Conservation (phyloP, 2,113 vertebrate genomes). For the Emberiza fucata region DNA sequence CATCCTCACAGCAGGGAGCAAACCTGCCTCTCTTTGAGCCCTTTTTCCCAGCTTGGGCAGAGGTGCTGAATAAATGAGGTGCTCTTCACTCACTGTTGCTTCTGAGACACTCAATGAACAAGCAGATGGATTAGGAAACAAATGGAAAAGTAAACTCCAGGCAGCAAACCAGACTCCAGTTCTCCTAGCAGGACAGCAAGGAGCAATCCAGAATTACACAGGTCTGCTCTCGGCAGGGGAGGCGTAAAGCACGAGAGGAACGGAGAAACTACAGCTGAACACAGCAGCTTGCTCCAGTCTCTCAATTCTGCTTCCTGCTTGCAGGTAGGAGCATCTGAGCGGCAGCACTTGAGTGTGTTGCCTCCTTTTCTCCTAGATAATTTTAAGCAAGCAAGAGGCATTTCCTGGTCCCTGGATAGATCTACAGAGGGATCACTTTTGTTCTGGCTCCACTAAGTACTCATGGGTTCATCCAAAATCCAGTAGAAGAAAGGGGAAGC, state of each 20-base stretch:
- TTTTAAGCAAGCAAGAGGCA: conserved; percentile 3
- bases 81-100: background rate
- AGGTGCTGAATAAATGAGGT: background rate
- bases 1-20: background rate
- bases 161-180: background rate
- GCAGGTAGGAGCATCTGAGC: background rate
- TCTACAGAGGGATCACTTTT: background rate
- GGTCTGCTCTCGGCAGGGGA: background rate
- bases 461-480: background rate
- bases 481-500: background rate
- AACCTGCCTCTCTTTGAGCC: background rate
- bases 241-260: background rate
- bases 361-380: background rate
- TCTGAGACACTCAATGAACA: background rate
- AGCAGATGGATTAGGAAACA: background rate
- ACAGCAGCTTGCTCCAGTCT: background rate
- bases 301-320: background rate
- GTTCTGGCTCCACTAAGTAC: background rate
- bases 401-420: background rate
- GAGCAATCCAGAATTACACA: background rate
- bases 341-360: background rate
- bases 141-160: background rate
- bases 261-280: background rate
- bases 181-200: background rate
- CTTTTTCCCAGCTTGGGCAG: background rate